Conservation (phyloP, 2,888 invertebrate genomes). For the Epinotia nisella region DNA sequence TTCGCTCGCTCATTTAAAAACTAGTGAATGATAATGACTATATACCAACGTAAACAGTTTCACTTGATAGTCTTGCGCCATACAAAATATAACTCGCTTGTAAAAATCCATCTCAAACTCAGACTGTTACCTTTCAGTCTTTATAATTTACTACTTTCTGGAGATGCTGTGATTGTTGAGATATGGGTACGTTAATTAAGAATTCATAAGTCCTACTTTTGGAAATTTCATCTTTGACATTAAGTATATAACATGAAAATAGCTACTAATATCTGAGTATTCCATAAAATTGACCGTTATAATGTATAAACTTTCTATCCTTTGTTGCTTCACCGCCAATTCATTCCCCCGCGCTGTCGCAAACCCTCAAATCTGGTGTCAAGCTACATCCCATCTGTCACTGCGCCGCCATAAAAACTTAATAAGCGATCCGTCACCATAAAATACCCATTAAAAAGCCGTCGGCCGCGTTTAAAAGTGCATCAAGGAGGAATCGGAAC, state of each 20-base stretch:
- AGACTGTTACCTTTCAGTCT: no score
- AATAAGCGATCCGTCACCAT: constrained; percentile 85
- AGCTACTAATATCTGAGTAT: neutral
- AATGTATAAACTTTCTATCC: neutral
- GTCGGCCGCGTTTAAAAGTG: constrained; percentile 83
- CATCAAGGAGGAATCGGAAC: constrained; percentile 84
- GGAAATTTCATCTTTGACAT: no score
- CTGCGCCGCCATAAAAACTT: constrained; percentile 80
- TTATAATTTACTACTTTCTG: no score
- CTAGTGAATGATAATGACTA: no score
- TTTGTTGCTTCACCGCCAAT: constrained; percentile 32
- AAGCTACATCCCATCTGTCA: constrained; percentile 83
- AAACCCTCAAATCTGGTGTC: constrained; percentile 79
- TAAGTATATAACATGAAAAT: neutral
- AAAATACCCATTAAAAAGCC: constrained; percentile 84
- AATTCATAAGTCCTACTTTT: no score
- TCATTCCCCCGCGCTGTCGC: constrained; percentile 44
- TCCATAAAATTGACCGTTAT: constrained; percentile 10
- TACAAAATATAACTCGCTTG: no score
- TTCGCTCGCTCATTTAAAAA: no score
- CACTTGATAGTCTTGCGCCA: no score
- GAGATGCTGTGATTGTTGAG: no score
- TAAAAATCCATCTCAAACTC: no score
- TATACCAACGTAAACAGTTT: no score
- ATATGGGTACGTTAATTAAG: no score